A percentile compares a stretch with the other conserved stretches of the same genome.
phyloP scores from a whole-genome alignment of 2,113 vertebrate species.

The Ranitomeya variabilis region DNA sequence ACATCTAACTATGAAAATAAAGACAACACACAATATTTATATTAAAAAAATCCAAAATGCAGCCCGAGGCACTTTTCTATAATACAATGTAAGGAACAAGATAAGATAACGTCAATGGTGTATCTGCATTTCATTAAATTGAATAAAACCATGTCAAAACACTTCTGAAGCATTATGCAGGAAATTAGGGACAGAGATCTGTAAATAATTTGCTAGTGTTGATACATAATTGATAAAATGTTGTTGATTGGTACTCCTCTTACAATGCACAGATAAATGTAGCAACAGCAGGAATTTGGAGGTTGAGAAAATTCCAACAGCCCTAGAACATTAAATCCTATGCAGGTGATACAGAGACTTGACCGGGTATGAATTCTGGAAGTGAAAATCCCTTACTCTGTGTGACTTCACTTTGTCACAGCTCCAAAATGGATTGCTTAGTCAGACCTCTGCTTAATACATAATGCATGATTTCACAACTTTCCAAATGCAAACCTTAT shows the following conservation, averaged over 20 bases:
- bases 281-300: not conserved
- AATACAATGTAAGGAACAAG: not conserved
- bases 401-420: conserved; percentile 18
- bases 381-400: not conserved
- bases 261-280: not conserved
- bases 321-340: not conserved
- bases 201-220: not conserved
- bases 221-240: not conserved
- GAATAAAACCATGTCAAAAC: not conserved
- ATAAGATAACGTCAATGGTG: not conserved
- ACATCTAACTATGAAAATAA: no score
- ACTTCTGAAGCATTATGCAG: not conserved
- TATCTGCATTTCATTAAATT: not conserved
- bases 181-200: not conserved
- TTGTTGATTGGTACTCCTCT: not conserved
- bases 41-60: not conserved
- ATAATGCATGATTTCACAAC: conserved; percentile 17
- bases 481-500: conserved; percentile 29
- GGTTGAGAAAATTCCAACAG: not conserved
- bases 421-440: conserved; percentile 9
- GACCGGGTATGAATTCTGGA: not conserved
- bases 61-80: not conserved
- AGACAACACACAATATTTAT: no score
- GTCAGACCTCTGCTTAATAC: conserved; percentile 4
- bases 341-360: conserved; percentile 6